Evolutionary conservation across 2,888 invertebrate genomes (phyloP).

Genomic region (Philonicus albiceps): DNA sequence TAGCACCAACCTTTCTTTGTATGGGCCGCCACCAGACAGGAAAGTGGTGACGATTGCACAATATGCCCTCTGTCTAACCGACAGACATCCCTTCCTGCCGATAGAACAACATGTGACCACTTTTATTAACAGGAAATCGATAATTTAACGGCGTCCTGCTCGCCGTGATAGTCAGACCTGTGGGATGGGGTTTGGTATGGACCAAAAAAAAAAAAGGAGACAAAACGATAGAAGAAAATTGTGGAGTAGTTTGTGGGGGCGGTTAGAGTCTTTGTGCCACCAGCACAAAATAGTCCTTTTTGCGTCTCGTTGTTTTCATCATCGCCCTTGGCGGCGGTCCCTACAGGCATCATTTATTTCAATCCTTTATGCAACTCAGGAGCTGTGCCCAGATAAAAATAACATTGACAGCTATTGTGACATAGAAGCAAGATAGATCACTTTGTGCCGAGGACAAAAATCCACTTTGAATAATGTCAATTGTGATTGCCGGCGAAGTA

Average conservation of each 20-base stretch:
- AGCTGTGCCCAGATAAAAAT: conserved; percentile 34
- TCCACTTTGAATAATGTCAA: conserved; percentile 42
- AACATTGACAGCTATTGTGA: conserved; percentile 37
- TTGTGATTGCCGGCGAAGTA: conserved; percentile 13
- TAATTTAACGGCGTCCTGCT: conserved; percentile 1
- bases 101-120: conserved; percentile 33
- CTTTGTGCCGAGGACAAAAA: conserved; percentile 28
- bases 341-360: conserved; percentile 43
- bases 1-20: conserved; percentile 19
- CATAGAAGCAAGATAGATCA: conserved; percentile 41
- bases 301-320: conserved; percentile 28
- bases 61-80: background rate
- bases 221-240: background rate
- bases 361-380: conserved; percentile 33
- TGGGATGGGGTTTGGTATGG: background rate
- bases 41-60: conserved; percentile 1
- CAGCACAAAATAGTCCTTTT: background rate
- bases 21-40: background rate
- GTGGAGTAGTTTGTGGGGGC: background rate
- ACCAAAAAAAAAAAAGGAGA: background rate
- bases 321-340: conserved; percentile 15
- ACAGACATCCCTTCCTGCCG: background rate
- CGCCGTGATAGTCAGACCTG: background rate
- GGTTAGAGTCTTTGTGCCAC: background rate
- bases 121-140: conserved; percentile 42